A percentile compares a stretch with the other conserved stretches of the same genome.
phyloP scores from a whole-genome alignment of 2,888 invertebrate genomes.

The Oscheius onirici region DNA sequence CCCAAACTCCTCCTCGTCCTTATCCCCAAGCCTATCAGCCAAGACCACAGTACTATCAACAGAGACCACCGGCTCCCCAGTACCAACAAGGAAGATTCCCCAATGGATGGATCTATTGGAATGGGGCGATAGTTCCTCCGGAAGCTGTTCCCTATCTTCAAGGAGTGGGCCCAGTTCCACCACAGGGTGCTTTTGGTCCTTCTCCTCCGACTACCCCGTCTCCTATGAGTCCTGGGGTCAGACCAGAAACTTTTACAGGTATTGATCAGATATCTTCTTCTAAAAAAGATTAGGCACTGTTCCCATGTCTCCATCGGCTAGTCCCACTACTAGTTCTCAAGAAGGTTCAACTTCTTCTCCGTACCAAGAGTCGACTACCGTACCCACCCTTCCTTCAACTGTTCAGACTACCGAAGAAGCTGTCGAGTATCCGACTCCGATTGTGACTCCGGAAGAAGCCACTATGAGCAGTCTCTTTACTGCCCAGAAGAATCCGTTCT shows the following conservation, averaged over 20 bases:
- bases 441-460: constrained; percentile 11
- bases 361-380: neutral
- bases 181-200: constrained; percentile 28
- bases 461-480: constrained; percentile 23
- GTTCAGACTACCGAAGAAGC: neutral
- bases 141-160: constrained; percentile 21
- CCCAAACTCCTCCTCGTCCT: neutral
- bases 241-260: constrained; percentile 27
- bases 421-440: neutral
- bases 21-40: constrained; percentile 7
- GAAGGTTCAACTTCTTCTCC: neutral
- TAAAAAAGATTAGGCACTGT: constrained; percentile 3
- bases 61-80: neutral
- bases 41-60: neutral
- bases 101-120: constrained; percentile 22
- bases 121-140: constrained; percentile 13
- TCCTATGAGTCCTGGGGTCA: neutral
- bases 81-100: neutral
- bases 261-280: neutral
- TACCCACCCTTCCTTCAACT: neutral
- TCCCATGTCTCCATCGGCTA: constrained; percentile 9
- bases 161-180: constrained; percentile 24
- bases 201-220: neutral
- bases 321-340: neutral
- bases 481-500: constrained; percentile 13